These are phyloP conservation scores for Xyrauchen texanus DNA, from an alignment of 2,113 vertebrate species.

Conservation along the genomic window DNA sequence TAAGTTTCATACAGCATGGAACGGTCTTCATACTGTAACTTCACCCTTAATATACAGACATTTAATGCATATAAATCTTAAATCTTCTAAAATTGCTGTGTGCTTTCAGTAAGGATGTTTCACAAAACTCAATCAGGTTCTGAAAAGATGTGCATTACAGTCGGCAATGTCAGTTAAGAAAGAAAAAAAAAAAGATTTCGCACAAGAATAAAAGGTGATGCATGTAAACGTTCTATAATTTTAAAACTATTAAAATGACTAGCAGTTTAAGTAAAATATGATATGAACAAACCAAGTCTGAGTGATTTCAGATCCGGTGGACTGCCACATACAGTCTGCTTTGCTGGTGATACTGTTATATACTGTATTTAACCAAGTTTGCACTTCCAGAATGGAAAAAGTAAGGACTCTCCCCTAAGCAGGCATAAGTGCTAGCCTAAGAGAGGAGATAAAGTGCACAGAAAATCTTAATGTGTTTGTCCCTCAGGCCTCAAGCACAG, in stretches of 20 bases:
- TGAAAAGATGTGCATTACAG: conserved; percentile 41
- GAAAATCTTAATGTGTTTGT: conserved; percentile 40
- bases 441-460: conserved; percentile 54
- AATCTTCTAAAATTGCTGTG: not conserved
- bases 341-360: conserved; percentile 52
- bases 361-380: conserved; percentile 14
- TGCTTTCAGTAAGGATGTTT: conserved; percentile 42
- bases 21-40: conserved; percentile 46
- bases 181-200: not conserved
- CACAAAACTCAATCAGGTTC: conserved; percentile 11
- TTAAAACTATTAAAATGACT: conserved; percentile 39
- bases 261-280: conserved; percentile 41
- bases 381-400: conserved; percentile 49
- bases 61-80: conserved; percentile 44
- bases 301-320: too few relatives aligned
- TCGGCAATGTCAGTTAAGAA: conserved; percentile 24
- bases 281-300: too few relatives aligned
- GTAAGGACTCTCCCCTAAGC: conserved; percentile 10
- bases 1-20: conserved; percentile 75
- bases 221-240: conserved; percentile 37
- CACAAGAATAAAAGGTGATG: not conserved
- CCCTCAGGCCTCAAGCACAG: conserved; percentile 16
- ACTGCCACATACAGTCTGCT: not conserved
- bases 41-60: conserved; percentile 7
- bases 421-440: not conserved